Evolutionary conservation across 2,113 vertebrate species (phyloP).

Genomic region (Syngnathus typhle): DNA sequence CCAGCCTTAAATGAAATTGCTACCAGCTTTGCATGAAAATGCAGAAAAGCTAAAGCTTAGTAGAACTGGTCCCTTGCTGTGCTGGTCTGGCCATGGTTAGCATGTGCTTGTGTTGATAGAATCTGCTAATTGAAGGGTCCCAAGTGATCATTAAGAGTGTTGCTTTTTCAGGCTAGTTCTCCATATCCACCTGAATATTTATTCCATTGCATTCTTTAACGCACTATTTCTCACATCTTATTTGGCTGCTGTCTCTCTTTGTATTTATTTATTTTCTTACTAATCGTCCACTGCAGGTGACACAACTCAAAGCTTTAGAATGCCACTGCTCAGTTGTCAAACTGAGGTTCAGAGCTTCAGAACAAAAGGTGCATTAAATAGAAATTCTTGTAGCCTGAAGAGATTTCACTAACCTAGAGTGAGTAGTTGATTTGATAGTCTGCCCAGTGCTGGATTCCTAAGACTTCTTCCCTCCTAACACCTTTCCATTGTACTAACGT

Average conservation of each 20-base stretch:
- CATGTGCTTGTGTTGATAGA: slow-evolving; percentile 48
- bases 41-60: slow-evolving; percentile 32
- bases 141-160: slow-evolving; percentile 1
- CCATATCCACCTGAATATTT: slow-evolving; percentile 14
- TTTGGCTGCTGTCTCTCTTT: slow-evolving; percentile 37
- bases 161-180: slow-evolving; percentile 21
- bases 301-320: slow-evolving; percentile 60
- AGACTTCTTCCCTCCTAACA: slow-evolving; percentile 4
- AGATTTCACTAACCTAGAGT: slow-evolving; percentile 29
- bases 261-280: slow-evolving; percentile 46
- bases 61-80: slow-evolving; percentile 61
- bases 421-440: slow-evolving; percentile 30
- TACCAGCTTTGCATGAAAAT: slow-evolving; percentile 80
- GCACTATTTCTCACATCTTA: slow-evolving; percentile 34
- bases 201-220: slow-evolving; percentile 21
- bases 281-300: slow-evolving; percentile 64
- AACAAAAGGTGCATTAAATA: slow-evolving; percentile 67
- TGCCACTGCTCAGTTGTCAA: slow-evolving; percentile 53
- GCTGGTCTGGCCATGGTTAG: slow-evolving; percentile 31
- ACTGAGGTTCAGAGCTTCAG: slow-evolving; percentile 57
- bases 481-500: background rate
- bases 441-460: slow-evolving; percentile 19
- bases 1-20: slow-evolving; percentile 33
- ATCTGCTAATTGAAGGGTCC: slow-evolving; percentile 22
- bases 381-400: slow-evolving; percentile 32